Evolutionary conservation across 23 tunicate genomes (phyloP), one percentile per base, ranked within the genome.

Genomic region (Ciona savignyi): DNA sequence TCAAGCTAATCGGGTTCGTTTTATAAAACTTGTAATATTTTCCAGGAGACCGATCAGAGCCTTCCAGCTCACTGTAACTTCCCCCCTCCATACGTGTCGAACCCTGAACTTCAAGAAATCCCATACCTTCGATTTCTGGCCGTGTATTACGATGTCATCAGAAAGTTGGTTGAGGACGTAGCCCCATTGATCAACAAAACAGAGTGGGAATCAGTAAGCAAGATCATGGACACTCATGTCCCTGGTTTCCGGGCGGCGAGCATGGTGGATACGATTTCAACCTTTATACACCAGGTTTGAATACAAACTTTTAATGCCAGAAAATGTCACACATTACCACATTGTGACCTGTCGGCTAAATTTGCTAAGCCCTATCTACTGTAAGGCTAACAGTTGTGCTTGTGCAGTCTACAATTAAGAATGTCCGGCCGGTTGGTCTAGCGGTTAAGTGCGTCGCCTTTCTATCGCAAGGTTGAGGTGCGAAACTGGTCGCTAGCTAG

Each of bases 281-380:
- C 95, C 9, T 87, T 81, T 48, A 80, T 87, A 23, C 86, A 80
- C 30, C 85, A 87, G 86, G 95, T 87, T n/a, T n/a, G n/a, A n/a
- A n/a, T n/a, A n/a, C n/a, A n/a, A n/a, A n/a, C n/a, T n/a, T n/a
- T n/a, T n/a, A n/a, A n/a, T n/a, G n/a, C n/a, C n/a, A n/a, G n/a
- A n/a, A n/a, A n/a, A n/a, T n/a, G n/a, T n/a, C n/a, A n/a, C n/a
- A n/a, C n/a, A n/a, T n/a, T n/a, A n/a, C n/a, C n/a, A n/a, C n/a
- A n/a, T n/a, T n/a, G n/a, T n/a, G n/a, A n/a, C n/a, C n/a, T n/a
- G n/a, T n/a, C n/a, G n/a, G n/a, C n/a, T n/a, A n/a, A n/a, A n/a
- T n/a, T n/a, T n/a, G n/a, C n/a, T n/a, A n/a, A n/a, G n/a, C n/a
- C n/a, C n/a, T n/a, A n/a, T n/a, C n/a, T n/a, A n/a, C n/a, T n/a